Evolutionary conservation across 2,113 vertebrate species (phyloP).

Genomic region (Halichoeres trimaculatus): DNA sequence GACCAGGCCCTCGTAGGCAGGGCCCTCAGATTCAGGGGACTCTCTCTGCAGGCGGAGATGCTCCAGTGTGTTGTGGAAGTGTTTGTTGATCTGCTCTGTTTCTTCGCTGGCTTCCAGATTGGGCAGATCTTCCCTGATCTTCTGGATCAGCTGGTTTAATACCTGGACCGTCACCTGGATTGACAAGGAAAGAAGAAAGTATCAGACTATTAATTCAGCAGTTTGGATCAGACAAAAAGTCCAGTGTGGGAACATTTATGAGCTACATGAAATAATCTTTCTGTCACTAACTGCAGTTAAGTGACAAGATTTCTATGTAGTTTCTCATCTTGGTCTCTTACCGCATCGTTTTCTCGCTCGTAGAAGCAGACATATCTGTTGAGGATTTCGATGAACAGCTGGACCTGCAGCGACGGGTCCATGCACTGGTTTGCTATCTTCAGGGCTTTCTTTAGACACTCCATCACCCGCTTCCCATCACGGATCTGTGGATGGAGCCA

Average conservation of each 20-base stretch:
- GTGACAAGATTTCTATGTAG: too few species aligned
- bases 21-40: slow-evolving; percentile 93
- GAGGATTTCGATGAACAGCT: slow-evolving; percentile 99
- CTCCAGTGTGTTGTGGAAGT: slow-evolving; percentile 99
- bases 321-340: slow-evolving; percentile 80
- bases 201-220: background rate
- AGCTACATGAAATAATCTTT: too few species aligned
- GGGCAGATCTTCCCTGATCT: slow-evolving; percentile 97
- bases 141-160: slow-evolving; percentile 98
- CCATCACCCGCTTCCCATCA: slow-evolving; percentile 97
- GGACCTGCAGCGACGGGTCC: slow-evolving; percentile 98
- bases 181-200: background rate
- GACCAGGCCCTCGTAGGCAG: slow-evolving; percentile 95
- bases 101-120: slow-evolving; percentile 97
- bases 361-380: slow-evolving; percentile 99
- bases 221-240: background rate
- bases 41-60: slow-evolving; percentile 95
- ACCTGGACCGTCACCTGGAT: slow-evolving; percentile 95
- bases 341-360: slow-evolving; percentile 97
- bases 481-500: slow-evolving; percentile 85
- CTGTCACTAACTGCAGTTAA: too few species aligned
- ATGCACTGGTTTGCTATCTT: slow-evolving; percentile 99
- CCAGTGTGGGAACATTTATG: too few species aligned
- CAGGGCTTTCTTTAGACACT: slow-evolving; percentile 97
- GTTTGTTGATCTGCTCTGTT: slow-evolving; percentile 99